phyloP scores from a whole-genome alignment of 2,888 invertebrate species.

The Eristalis pertinax region DNA sequence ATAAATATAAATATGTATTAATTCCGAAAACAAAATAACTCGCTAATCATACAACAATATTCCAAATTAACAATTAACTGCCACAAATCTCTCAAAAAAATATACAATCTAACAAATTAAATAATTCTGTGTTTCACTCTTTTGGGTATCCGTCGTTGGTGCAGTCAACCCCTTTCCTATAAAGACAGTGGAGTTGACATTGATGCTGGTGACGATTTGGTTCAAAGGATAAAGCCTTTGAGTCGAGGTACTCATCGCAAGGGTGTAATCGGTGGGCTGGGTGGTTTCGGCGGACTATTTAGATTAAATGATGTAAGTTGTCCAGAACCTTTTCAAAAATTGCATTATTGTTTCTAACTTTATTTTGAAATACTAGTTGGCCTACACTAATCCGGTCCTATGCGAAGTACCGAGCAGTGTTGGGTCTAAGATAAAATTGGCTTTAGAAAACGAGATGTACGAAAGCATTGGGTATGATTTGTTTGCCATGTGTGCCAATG shows the following conservation, averaged over 20 bases:
- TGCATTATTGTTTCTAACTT: not conserved
- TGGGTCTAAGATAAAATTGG: slow-evolving; percentile 97
- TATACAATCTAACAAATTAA: not conserved
- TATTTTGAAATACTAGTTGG: slow-evolving; percentile 71
- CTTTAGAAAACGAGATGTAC: slow-evolving; percentile 89
- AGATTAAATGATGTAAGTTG: slow-evolving; percentile 86
- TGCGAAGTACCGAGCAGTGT: slow-evolving; percentile 98
- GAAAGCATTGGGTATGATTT: slow-evolving; percentile 95
- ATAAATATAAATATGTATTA: not conserved
- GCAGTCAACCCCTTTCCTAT: slow-evolving; percentile 86
- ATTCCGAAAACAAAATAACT: no score
- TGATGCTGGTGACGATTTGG: slow-evolving; percentile 93
- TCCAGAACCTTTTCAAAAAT: not conserved
- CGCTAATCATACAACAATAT: no score
- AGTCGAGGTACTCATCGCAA: slow-evolving; percentile 89
- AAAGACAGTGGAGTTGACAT: slow-evolving; percentile 96
- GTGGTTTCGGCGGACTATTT: slow-evolving; percentile 97
- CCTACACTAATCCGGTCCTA: slow-evolving; percentile 90
- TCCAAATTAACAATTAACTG: no score
- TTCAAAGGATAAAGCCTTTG: slow-evolving; percentile 90
- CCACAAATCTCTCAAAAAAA: not conserved
- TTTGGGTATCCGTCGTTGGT: not conserved
- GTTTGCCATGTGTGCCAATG: slow-evolving; percentile 99
- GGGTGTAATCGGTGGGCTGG: slow-evolving; percentile 91
- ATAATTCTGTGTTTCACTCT: not conserved